A percentile compares a stretch with the other conserved stretches of the same genome.
Conservation (phyloP, 1,140 invertebrate genomes). For the Tetraneura akinire region DNA sequence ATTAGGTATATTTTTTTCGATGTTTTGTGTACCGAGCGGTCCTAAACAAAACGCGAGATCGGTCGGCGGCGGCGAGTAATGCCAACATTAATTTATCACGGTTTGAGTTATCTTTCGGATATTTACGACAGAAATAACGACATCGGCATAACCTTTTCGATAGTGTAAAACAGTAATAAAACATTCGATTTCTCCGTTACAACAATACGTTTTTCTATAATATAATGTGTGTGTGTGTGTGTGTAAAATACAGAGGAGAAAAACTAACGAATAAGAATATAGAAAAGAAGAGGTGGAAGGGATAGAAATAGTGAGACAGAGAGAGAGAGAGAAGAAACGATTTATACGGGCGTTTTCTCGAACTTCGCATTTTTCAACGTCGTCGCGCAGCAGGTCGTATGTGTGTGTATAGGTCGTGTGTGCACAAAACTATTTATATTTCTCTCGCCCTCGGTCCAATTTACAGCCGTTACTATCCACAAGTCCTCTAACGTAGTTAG, state of each 20-base stretch:
- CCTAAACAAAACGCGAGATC: background rate
- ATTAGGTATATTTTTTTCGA: too few species aligned
- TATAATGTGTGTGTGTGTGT: background rate
- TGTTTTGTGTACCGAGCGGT: background rate
- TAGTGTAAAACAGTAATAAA: slow-evolving; percentile 48
- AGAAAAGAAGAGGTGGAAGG: too few species aligned
- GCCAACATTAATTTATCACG: background rate
- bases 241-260: slow-evolving; percentile 44
- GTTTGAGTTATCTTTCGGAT: slow-evolving; percentile 25
- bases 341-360: slow-evolving; percentile 48
- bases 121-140: slow-evolving; percentile 20
- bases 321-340: slow-evolving; percentile 31
- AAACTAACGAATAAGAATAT: background rate
- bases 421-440: slow-evolving; percentile 43
- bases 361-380: slow-evolving; percentile 45
- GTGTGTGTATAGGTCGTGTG: background rate
- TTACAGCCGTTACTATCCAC: background rate
- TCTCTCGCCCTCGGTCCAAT: background rate
- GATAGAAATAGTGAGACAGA: too few species aligned
- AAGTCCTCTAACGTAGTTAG: background rate
- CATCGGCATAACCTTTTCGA: slow-evolving; percentile 23
- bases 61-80: background rate
- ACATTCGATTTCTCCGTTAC: slow-evolving; percentile 47
- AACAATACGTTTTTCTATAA: slow-evolving; percentile 43
- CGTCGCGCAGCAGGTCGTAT: background rate